phyloP scores from a whole-genome alignment of 2,797 vertebrate genomes.

The Typhlichthys eigenmanni region DNA sequence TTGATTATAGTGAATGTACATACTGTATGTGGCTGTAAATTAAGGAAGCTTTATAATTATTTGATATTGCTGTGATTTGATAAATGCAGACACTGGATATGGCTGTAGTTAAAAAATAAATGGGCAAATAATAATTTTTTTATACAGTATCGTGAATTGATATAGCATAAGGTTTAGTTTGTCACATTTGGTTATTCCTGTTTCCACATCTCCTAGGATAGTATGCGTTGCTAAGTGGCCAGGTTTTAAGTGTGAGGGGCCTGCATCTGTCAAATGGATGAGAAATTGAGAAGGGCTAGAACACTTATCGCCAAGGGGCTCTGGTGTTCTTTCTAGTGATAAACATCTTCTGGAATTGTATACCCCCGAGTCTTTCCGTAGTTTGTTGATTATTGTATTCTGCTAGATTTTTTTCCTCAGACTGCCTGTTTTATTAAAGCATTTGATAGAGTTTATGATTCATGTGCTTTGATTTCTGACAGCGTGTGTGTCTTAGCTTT shows the following conservation, averaged over 20 bases:
- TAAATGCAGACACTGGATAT: conserved; percentile 12
- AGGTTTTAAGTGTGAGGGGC: conserved; percentile 6
- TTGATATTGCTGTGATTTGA: conserved; percentile 3
- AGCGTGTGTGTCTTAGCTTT: not conserved
- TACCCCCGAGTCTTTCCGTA: not conserved
- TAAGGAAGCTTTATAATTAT: not conserved
- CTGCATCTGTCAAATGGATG: conserved; percentile 12
- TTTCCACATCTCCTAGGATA: not conserved
- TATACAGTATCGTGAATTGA: not conserved
- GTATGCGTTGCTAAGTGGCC: conserved; percentile 1
- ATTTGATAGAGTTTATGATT: conserved; percentile 8
- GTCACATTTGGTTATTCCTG: not conserved
- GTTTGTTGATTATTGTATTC: conserved; percentile 10
- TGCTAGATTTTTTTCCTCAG: conserved; percentile 13
- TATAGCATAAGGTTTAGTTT: conserved; percentile 11
- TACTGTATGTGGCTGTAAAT: not conserved
- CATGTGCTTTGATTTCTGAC: conserved; percentile 1
- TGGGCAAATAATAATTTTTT: not conserved
- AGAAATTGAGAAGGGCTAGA: conserved; percentile 74
- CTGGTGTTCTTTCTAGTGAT: conserved; percentile 50
- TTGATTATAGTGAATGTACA: not conserved
- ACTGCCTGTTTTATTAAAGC: conserved; percentile 7
- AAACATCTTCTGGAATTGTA: not conserved
- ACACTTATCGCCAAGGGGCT: conserved; percentile 48
- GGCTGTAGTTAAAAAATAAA: conserved; percentile 7